Percentiles rank a stretch among this genome's conserved stretches.
These are phyloP conservation scores for Rhombomys opimus DNA, from an alignment of 2,113 vertebrate species.

Conservation along the genomic window DNA sequence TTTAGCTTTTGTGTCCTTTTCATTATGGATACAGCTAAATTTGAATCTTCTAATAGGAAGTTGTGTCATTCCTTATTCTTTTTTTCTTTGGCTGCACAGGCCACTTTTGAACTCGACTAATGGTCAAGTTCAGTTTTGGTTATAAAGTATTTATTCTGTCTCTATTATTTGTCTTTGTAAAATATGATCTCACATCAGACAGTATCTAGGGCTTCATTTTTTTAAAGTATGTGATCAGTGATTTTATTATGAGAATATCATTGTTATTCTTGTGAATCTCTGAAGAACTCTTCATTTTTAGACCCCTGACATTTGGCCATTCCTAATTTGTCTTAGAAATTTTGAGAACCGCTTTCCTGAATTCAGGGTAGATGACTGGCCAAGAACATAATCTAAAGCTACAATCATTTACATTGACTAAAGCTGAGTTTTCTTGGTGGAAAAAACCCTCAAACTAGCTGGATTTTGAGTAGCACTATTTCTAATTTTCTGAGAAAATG, in stretches of 20 bases:
- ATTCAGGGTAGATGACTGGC: constrained; percentile 14
- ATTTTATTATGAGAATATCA: constrained; percentile 42
- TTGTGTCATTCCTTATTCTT: not conserved
- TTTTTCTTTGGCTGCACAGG: not conserved
- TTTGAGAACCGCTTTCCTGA: constrained; percentile 60
- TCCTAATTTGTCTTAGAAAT: constrained; percentile 60
- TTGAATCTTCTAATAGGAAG: constrained; percentile 12
- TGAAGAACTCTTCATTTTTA: constrained; percentile 41
- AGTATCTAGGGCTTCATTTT: constrained; percentile 14
- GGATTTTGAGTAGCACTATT: no score
- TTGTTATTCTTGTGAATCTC: constrained; percentile 56
- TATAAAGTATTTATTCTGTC: constrained; percentile 54
- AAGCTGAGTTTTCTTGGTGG: not conserved
- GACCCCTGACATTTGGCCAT: not conserved
- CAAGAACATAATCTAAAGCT: constrained; percentile 67
- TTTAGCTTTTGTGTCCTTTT: constrained; percentile 17
- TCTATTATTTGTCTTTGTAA: constrained; percentile 51
- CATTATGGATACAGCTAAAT: not conserved
- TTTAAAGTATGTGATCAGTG: constrained; percentile 22
- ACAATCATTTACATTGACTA: constrained; percentile 49
- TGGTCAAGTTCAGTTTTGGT: constrained; percentile 49
- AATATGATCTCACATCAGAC: constrained; percentile 61
- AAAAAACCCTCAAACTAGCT: not conserved
- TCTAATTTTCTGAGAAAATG: no score
- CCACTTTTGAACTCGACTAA: constrained; percentile 19